phyloP scores from a whole-genome alignment of 2,113 vertebrate species.

The Lepidothrix coronata region DNA sequence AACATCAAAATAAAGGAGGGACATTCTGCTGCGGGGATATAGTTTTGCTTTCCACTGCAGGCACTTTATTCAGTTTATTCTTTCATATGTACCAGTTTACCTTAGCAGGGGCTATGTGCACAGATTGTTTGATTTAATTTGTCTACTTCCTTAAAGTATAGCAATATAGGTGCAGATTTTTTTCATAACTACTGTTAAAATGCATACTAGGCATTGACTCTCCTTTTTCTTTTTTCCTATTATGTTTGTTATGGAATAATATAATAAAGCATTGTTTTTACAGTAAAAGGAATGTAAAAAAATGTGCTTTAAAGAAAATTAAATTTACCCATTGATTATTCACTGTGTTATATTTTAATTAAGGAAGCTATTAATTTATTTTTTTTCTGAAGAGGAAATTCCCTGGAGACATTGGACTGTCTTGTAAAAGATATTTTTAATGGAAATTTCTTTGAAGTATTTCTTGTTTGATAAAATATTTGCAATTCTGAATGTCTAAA shows the following conservation, averaged over 20 bases:
- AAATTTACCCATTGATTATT: conserved; percentile 57
- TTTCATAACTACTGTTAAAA: conserved; percentile 16
- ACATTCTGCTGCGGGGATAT: not conserved
- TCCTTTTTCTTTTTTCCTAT: not conserved
- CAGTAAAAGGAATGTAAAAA: conserved; percentile 54
- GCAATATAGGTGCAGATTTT: not conserved
- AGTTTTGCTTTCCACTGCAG: not conserved
- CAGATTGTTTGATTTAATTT: conserved; percentile 36
- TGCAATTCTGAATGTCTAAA: conserved; percentile 6
- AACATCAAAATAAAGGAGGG: not conserved
- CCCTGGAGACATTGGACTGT: conserved; percentile 11
- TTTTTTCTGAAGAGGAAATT: conserved; percentile 21
- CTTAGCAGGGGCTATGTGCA: not conserved
- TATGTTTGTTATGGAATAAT: conserved; percentile 24
- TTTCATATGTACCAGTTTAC: not conserved
- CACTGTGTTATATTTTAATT: conserved; percentile 59
- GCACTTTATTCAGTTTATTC: not conserved
- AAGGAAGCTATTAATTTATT: conserved; percentile 42
- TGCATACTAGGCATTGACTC: not conserved
- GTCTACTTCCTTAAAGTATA: not conserved
- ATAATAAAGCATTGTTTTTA: conserved; percentile 27
- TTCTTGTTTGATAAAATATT: conserved; percentile 16
- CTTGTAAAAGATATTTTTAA: conserved; percentile 25
- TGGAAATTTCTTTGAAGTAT: conserved; percentile 5
- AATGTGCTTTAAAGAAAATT: conserved; percentile 51